These are phyloP conservation scores for Allacma fusca DNA, from an alignment of 2,888 invertebrate genomes.

Conservation along the genomic window DNA sequence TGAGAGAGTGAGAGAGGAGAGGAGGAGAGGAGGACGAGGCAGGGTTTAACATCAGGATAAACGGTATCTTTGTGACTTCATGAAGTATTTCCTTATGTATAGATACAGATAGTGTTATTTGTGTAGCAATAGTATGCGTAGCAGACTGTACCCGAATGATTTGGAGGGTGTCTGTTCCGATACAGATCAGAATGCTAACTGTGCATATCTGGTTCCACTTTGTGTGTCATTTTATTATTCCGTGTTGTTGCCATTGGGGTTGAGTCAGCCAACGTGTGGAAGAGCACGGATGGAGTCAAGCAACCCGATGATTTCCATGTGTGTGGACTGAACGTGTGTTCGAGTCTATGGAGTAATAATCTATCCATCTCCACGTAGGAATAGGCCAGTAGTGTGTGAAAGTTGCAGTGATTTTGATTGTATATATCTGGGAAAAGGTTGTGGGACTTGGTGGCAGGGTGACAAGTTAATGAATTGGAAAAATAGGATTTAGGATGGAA, in stretches of 20 bases:
- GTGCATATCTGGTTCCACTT: constrained; percentile 7
- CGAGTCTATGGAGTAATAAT: not conserved
- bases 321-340: not conserved
- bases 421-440: not conserved
- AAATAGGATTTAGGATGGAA: constrained; percentile 56
- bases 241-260: constrained; percentile 20
- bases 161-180: constrained; percentile 12
- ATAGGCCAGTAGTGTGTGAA: not conserved
- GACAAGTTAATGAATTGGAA: constrained; percentile 62
- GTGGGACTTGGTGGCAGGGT: constrained; percentile 57
- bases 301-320: constrained; percentile 8
- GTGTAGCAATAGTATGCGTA: not conserved
- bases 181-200: not conserved
- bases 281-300: not conserved
- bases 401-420: constrained; percentile 13
- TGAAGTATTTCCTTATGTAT: not conserved
- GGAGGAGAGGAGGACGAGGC: not conserved
- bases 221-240: constrained; percentile 18
- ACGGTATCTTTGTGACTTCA: constrained; percentile 24
- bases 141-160: not conserved
- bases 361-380: not conserved
- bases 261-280: constrained; percentile 11
- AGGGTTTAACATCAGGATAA: constrained; percentile 16
- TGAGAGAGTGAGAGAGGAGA: too few species aligned
- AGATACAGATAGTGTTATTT: too few species aligned